Evolutionary conservation across 2,888 invertebrate species (phyloP), one percentile per base, ranked within the genome.

Genomic region (Bimastos eiseni): DNA sequence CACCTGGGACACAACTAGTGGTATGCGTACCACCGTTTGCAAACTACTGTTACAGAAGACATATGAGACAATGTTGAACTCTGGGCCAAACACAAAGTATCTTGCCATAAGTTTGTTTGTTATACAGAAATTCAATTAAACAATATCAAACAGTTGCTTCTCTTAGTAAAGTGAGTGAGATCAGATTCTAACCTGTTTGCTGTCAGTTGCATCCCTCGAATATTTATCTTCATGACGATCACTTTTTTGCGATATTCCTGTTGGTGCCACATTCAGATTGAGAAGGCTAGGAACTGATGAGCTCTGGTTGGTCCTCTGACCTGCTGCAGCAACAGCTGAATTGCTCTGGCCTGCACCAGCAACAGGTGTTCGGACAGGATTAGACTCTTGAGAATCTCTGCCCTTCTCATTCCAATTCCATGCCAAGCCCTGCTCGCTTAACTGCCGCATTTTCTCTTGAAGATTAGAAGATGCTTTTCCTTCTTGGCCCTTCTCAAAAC

Each of bases 101-200:
- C 55, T 55, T 55, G 55, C 30, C 0, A 55, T 55, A 55, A 55
- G 24, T 30, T 55, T 11, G 30, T 30, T 55, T 55, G 11, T 55
- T 55, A 30, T 4, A 70, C 4, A 70, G 70, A n/a, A n/a, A n/a
- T 70, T n/a, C 70, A 70, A 8, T 70, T 30, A 70, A 70, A n/a
- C 70, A 70, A 70, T 70, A 70, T 17, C 6, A n/a, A 70, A 30
- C n/a, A 8, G 30, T 70, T 70, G 17, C 13, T 24, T 49, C 3
- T 24, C 1, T 8, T 17, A 70, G n/a, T 4, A 19, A 44, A 55
- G 24, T 55, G 24, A 55, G 30, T 30, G 21, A 55, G 55, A 5
- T 55, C 70, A 70, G 70, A 30, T 70, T 70, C 70, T 70, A 70
- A 70, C 70, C 70, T 70, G 70, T n/a, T n/a, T 70, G 70, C n/a